Evolutionary conservation across 2,113 vertebrate genomes (phyloP), one percentile per base, ranked within the genome.

Genomic region (Australoheros scitulus): DNA sequence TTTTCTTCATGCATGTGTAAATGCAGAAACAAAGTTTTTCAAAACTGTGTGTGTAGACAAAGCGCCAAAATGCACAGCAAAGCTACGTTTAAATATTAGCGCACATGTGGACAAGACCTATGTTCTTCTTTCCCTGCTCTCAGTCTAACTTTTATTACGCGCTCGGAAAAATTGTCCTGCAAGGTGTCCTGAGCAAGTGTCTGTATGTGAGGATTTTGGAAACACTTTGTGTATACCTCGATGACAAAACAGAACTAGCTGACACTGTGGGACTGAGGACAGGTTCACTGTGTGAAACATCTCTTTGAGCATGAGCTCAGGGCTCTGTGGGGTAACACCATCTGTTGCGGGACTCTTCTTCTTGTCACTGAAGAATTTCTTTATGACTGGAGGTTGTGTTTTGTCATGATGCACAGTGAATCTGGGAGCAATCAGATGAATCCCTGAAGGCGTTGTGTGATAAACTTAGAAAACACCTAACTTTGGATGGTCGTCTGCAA

Each of bases 321-420:
- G 43, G 43, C 24, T 70, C 65, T 70, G 65, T 20, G 43, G 24
- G 17, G 43, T 52, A 70, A 70, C 24, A 11, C 43, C 43, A 70
- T 70, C 65, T 70, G 43, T 32, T 70, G 43, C 6, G 17, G 29
- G 43, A 32, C 43, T 70, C 22, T 70, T 70, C 24, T 52, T 70
- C 65, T 70, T 18, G 3, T 70, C 65, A 70, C 17, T 70, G 65
- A 70, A 70, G 43, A 52, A 70, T 17, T 70, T 70, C 65, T 70
- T 70, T 20, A 52, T 70, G 65, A 52, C 65, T 8, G 65, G 43
- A 70, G 65, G 65, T 70, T 52, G 52, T 70, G 43, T 52, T 70
- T 70, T 11, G 6, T 52, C 65, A 52, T 32, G 24, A 52, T 52
- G 24, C 43, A 8, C 6, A 1, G 43, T 20, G 10, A 70, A 32